A percentile compares a stretch with the other conserved stretches of the same genome.
phyloP scores from a whole-genome alignment of 2,888 invertebrate genomes.

The Hemaris fuciformis region DNA sequence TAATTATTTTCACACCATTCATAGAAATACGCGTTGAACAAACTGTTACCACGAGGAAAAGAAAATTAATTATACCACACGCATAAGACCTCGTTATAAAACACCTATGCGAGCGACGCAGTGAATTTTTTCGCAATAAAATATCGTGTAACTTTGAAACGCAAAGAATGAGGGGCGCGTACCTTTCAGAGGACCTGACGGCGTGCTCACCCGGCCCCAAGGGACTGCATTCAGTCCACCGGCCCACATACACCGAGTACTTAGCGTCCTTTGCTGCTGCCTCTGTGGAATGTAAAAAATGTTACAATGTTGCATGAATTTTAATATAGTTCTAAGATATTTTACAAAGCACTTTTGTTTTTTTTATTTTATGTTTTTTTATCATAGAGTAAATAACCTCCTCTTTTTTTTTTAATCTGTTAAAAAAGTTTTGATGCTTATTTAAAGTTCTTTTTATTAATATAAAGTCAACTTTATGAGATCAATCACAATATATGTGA shows the following conservation, averaged over 20 bases:
- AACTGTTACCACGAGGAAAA: background rate
- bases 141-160: background rate
- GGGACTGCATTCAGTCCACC: conserved; percentile 65
- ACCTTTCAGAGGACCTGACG: conserved; percentile 54
- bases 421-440: too few relatives aligned
- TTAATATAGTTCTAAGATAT: too few relatives aligned
- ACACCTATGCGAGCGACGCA: background rate
- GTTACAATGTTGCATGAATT: background rate
- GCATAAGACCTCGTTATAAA: background rate
- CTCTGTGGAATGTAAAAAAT: conserved; percentile 37
- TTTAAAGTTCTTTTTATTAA: too few relatives aligned
- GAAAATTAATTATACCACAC: background rate
- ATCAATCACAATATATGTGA: too few relatives aligned
- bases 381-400: too few relatives aligned
- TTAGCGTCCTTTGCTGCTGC: conserved; percentile 39
- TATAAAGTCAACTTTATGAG: too few relatives aligned
- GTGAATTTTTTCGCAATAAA: background rate
- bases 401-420: too few relatives aligned
- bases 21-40: background rate
- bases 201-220: conserved; percentile 51
- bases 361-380: too few relatives aligned
- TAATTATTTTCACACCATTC: background rate
- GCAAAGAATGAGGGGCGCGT: conserved; percentile 11
- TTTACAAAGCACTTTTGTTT: too few relatives aligned
- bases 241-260: conserved; percentile 63